phyloP scores from a whole-genome alignment of 2,888 invertebrate genomes.

The Endotricha flammealis region DNA sequence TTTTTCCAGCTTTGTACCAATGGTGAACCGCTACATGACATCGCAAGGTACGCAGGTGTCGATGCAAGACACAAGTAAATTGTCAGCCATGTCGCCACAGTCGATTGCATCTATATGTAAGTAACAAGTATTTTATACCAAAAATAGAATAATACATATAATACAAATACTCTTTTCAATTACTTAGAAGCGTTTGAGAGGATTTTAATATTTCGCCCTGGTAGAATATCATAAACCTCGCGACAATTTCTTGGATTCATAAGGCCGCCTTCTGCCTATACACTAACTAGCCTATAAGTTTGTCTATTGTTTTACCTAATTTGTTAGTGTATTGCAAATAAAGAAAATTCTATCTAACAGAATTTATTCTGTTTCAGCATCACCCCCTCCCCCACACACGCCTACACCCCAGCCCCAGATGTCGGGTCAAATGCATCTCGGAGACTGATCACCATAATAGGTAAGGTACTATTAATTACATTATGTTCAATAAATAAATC shows the following conservation, averaged over 20 bases:
- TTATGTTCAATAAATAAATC: too few species aligned
- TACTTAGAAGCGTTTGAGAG: too few species aligned
- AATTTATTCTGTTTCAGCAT: slow-evolving; percentile 38
- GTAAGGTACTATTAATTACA: slow-evolving; percentile 24
- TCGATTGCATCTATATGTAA: slow-evolving; percentile 74
- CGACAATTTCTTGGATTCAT: too few species aligned
- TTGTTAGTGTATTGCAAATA: too few species aligned
- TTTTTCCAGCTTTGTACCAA: slow-evolving; percentile 66
- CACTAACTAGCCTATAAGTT: too few species aligned
- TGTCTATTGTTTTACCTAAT: too few species aligned
- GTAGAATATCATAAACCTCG: too few species aligned
- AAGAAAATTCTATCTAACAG: background rate
- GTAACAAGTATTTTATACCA: too few species aligned
- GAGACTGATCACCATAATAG: slow-evolving; percentile 59
- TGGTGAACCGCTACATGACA: slow-evolving; percentile 76
- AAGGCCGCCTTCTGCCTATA: too few species aligned
- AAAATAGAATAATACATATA: too few species aligned
- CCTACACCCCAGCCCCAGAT: slow-evolving; percentile 72
- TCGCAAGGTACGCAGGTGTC: slow-evolving; percentile 75
- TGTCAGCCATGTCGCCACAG: slow-evolving; percentile 74
- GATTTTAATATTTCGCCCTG: too few species aligned
- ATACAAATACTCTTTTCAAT: too few species aligned
- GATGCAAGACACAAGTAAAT: slow-evolving; percentile 69
- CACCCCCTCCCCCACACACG: slow-evolving; percentile 72
- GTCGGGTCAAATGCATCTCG: slow-evolving; percentile 63